Evolutionary conservation across 2,113 vertebrate species (phyloP).

Genomic region (Gobiocypris rarus): DNA sequence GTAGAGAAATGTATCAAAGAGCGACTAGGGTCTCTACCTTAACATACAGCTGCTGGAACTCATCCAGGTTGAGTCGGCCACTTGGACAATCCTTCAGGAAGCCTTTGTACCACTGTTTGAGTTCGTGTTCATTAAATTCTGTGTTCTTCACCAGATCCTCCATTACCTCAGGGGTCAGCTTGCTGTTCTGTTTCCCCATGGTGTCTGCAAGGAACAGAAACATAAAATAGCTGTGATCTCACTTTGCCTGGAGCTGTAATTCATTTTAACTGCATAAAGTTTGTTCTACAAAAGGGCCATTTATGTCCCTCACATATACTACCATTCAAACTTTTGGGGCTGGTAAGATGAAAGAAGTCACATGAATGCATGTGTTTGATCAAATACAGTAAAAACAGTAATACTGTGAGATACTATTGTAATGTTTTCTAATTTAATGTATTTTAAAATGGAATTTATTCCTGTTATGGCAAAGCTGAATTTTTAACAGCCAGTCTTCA

Average conservation of each 20-base stretch:
- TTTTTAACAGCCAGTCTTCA: neutral
- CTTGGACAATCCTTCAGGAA: constrained; percentile 82
- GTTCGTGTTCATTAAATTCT: constrained; percentile 93
- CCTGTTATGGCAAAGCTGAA: neutral
- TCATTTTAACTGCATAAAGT: neutral
- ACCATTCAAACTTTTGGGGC: too few relatives aligned
- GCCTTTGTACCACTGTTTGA: constrained; percentile 96
- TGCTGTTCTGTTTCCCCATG: constrained; percentile 92
- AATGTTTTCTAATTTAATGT: too few relatives aligned
- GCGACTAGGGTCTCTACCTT: constrained; percentile 78
- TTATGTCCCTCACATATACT: neutral
- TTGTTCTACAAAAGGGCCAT: neutral
- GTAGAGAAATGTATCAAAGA: neutral
- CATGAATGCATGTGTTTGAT: neutral
- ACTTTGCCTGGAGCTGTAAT: neutral
- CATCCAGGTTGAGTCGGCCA: constrained; percentile 80
- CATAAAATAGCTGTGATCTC: neutral
- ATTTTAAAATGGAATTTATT: neutral
- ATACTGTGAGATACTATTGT: too few relatives aligned
- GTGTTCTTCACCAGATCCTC: constrained; percentile 96
- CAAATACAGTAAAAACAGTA: neutral
- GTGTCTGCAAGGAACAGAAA: constrained; percentile 59
- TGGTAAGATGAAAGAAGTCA: neutral
- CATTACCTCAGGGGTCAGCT: constrained; percentile 98
- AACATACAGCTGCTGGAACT: constrained; percentile 95